Evolutionary conservation across 2,888 invertebrate genomes (phyloP), one percentile per base, ranked within the genome.

Genomic region (Dryobotodes eremita): DNA sequence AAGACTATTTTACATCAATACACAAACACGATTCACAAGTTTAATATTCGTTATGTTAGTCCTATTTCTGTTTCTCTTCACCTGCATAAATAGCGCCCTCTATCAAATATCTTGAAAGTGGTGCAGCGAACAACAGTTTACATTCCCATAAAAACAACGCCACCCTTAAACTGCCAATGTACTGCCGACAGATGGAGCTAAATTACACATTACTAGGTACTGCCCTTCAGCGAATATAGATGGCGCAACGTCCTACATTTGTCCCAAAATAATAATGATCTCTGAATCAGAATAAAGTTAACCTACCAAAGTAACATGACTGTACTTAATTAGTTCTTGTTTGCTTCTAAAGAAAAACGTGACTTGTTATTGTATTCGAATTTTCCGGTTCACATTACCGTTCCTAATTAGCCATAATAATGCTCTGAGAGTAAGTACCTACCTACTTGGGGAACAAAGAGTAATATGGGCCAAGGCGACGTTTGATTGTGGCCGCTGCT

Each of bases 401-500:
- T 62, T 62, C 6, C 73, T 76, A 84, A 84, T 76, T 70, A 84
- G 36, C 65, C 20, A 53, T 73, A 48, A 76, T 69, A 71, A 59
- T 71, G 57, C 48, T 59, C n/a, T 55, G 64, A 75, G 74, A 53
- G 26, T 23, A 59, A 64, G 61, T 78, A 50, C n/a, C 36, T 70
- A 70, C n/a, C 20, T 55, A 57, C 64, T 79, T 59, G 61, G 26
- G n/a, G 53, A 71, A 80, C 80, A 84, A 73, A 73, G 62, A 57
- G 55, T 50, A 75, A 76, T 79, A 65, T 72, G 53, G 76, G 76
- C 61, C 84, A 84, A 80, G 80, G 83, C 57, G 73, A 68, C 62
- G 70, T 57, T 50, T 59, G 64, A 66, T 68, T 73, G 80, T 76
- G 59, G 64, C 57, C 53, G 74, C 50, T 15, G 71, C 61, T 80